A percentile compares a stretch with the other conserved stretches of the same genome.
phyloP scores from a whole-genome alignment of 1,140 invertebrate species.

The Diprion similis region DNA sequence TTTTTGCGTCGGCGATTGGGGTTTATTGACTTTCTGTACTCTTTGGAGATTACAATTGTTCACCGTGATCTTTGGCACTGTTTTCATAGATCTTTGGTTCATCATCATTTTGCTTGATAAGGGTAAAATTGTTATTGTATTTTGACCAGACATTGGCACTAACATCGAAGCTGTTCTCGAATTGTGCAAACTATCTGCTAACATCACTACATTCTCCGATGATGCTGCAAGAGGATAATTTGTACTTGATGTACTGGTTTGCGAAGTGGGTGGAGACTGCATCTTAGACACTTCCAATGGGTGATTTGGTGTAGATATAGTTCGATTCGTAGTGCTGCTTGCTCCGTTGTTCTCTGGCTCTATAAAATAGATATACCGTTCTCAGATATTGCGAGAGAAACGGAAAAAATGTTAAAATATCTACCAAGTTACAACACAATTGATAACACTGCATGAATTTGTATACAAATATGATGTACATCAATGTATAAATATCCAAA shows the following conservation, averaged over 20 bases:
- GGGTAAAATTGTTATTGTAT: slow-evolving; percentile 40
- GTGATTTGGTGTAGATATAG: slow-evolving; percentile 26
- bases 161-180: slow-evolving; percentile 30
- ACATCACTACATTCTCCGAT: slow-evolving; percentile 37
- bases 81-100: slow-evolving; percentile 44
- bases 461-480: no score
- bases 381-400: slow-evolving; percentile 26
- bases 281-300: slow-evolving; percentile 38
- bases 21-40: slow-evolving; percentile 29
- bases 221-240: slow-evolving; percentile 32
- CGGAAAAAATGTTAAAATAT: neutral
- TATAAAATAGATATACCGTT: slow-evolving; percentile 51
- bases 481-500: no score
- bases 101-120: slow-evolving; percentile 36
- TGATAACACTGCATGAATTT: no score
- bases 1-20: slow-evolving; percentile 19
- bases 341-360: slow-evolving; percentile 43
- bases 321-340: slow-evolving; percentile 20
- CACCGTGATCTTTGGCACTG: slow-evolving; percentile 58
- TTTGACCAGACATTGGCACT: slow-evolving; percentile 25
- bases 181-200: slow-evolving; percentile 35
- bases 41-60: slow-evolving; percentile 40
- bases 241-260: slow-evolving; percentile 31
- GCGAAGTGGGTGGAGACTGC: slow-evolving; percentile 32
- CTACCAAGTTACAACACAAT: no score